Base-by-base conservation (phyloP, 2,113 vertebrate species). In the Gallinago media region DNA sequence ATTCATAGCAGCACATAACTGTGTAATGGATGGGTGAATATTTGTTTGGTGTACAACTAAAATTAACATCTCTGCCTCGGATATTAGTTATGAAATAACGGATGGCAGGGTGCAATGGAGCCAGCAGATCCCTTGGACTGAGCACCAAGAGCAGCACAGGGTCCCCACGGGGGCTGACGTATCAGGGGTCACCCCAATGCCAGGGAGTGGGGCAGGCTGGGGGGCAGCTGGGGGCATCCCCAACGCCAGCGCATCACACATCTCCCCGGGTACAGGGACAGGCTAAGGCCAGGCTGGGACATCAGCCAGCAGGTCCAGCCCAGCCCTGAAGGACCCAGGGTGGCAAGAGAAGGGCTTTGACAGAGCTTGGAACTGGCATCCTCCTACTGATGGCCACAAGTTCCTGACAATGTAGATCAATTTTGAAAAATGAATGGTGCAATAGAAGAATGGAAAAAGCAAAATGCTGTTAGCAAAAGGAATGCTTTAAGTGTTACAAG, bases 81-180 rank as follows among this genome's bases (percentile, higher is more conserved):
- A 61, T 50, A 80, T 89, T 31, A 49, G 10, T 31, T 27, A 49
- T 14, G 19, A 47, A 38, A 36, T 44, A 38, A 27, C 7, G 36
- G 19, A 15, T 73, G 26, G 7, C 72, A 38, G 27, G 12, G 4
- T 31, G 29, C 31, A 91, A 47, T 1, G 2, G 52, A 34, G 61
- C 7, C 78, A 49, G 56, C 4, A 7, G 3, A 16, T 66, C 40
- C 78, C 20, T 91, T 2, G 2, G 38, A 36, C 22, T 78, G 59
- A 50, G 32, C 29, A 25, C 26, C 12, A 29, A 50, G 26, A 63
- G 46, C 32, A 52, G 27, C 1, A 1, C 27, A 34, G n/a, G n/a
- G 31, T 78, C 13, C 22, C 17, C 23, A 20, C 0, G 0, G 12
- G 12, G 4, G 2, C 5, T 8, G 32, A n/a, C 12, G 38, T 15